Conservation (phyloP, 1,140 invertebrate species). For the Dendroctonus ponderosae region DNA sequence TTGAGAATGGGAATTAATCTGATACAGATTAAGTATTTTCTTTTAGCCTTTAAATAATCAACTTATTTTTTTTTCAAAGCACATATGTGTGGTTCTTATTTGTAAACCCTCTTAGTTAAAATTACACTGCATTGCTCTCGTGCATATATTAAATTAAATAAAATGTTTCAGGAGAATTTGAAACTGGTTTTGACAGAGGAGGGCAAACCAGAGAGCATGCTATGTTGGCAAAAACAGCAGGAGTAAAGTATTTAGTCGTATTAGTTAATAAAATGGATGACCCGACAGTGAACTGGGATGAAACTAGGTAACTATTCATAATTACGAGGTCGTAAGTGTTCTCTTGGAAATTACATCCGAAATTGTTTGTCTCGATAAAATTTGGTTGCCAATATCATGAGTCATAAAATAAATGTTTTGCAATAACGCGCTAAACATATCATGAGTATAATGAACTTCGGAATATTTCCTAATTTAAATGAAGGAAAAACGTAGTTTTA, state of each 20-base stretch:
- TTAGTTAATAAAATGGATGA: constrained; percentile 99
- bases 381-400: no score
- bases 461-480: not conserved
- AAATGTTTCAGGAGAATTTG: constrained; percentile 78
- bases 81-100: not conserved
- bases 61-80: not conserved
- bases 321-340: not conserved
- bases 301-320: constrained; percentile 60
- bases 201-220: constrained; percentile 99
- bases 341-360: no score
- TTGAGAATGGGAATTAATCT: no score
- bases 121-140: not conserved
- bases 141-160: not conserved
- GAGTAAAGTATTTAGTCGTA: constrained; percentile 96
- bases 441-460: no score
- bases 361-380: no score
- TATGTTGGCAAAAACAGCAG: constrained; percentile 99
- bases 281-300: constrained; percentile 97
- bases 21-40: no score
- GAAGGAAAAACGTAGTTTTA: not conserved
- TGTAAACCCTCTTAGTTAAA: no score
- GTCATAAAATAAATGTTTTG: no score
- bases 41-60: no score
- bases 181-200: constrained; percentile 99
- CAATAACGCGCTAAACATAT: no score